Base-by-base conservation (phyloP, 2,113 vertebrate species). In the Pterocles orientalis region DNA sequence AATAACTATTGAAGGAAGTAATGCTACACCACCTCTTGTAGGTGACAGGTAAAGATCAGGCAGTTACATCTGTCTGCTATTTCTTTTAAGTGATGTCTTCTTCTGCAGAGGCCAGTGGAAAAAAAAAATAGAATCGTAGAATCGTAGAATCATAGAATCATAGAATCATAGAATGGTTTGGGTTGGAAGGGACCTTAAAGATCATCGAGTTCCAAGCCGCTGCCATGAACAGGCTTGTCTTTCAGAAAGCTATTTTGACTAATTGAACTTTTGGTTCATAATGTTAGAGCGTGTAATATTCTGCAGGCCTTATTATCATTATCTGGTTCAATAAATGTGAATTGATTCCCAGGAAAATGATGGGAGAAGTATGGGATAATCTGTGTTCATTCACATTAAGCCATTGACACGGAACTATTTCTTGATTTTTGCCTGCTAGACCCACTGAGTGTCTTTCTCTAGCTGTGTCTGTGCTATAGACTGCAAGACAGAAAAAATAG, bases 401-500 rank as follows among this genome's bases (percentile, higher is more conserved):
- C 29, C 39, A 56, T 12, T 94, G 68, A 60, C 54, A 53, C 3
- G 1, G 48, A 62, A 68, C 15, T 3, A 16, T 76, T 83, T 57
- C 31, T 66, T 66, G 36, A 72, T 41, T 82, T 84, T 72, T 70
- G 14, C 53, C 54, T 85, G 17, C 17, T 4, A 31, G 62, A 64
- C 31, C 12, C 26, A 47, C 47, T 33, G 29, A 70, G 5, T 86
- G 13, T 45, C 45, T 92, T 92, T 80, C 82, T 88, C 31, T 50
- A 64, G 57, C 28, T 1, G 0, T 16, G 13, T 28, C 66, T 54
- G 3, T 9, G 13, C 12, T 45, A 48, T 36, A 75, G 51, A 47
- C n/a, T 62, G 31, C n/a, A 53, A 72, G 41, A 36, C 0, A 75
- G 24, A 8, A 64, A 64, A 92, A 83, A 64, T 36, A 70, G 28